Evolutionary conservation across 2,888 invertebrate species (phyloP).

Genomic region (Tetragonisca angustula): DNA sequence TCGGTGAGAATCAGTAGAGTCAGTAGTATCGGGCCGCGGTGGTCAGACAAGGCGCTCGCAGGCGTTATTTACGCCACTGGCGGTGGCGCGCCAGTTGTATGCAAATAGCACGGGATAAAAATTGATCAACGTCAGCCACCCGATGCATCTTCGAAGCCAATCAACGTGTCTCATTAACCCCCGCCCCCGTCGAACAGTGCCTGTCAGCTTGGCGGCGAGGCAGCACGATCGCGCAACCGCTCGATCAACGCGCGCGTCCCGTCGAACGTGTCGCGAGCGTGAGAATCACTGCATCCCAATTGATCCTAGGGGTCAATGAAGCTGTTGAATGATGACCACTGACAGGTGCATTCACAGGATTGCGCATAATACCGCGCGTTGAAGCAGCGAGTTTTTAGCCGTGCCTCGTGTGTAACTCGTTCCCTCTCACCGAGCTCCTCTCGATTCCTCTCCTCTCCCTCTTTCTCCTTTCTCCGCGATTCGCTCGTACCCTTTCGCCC

Average conservation of each 20-base stretch:
- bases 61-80: constrained; percentile 67
- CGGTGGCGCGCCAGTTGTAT: constrained; percentile 71
- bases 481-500: background rate
- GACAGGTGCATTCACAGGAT: constrained; percentile 78
- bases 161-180: constrained; percentile 79
- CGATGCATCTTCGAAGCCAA: constrained; percentile 76
- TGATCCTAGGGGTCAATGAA: constrained; percentile 79
- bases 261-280: constrained; percentile 64
- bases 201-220: constrained; percentile 65
- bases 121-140: constrained; percentile 77
- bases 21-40: constrained; percentile 52
- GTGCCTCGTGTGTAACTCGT: constrained; percentile 33
- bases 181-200: constrained; percentile 74
- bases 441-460: constrained; percentile 2
- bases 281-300: constrained; percentile 79
- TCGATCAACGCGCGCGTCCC: constrained; percentile 27
- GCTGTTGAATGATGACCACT: constrained; percentile 80
- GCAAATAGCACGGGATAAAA: constrained; percentile 76
- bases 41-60: constrained; percentile 46
- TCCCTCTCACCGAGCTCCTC: background rate
- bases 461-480: constrained; percentile 10
- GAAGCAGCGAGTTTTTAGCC: constrained; percentile 64
- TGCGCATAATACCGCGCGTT: constrained; percentile 70
- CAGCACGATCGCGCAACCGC: constrained; percentile 8
- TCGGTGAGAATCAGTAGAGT: constrained; percentile 49